phyloP scores from a whole-genome alignment of 1,140 invertebrate genomes.

The Metaphire vulgaris region DNA sequence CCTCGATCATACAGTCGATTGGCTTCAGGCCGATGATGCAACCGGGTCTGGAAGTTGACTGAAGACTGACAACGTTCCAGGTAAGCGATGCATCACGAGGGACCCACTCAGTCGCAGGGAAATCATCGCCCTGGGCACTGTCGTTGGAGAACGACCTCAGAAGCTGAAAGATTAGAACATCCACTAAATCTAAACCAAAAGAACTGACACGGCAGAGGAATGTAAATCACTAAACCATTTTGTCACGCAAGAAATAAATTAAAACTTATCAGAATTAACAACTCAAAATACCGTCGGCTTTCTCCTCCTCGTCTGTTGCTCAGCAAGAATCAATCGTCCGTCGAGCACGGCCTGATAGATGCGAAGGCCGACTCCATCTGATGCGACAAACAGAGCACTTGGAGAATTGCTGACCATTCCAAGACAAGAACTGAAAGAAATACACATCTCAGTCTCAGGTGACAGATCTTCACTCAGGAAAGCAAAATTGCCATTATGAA shows the following conservation, averaged over 20 bases:
- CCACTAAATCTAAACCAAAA: no score
- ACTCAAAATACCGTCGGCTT: neutral
- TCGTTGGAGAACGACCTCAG: neutral
- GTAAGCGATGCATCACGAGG: neutral
- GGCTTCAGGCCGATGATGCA: conserved; percentile 93
- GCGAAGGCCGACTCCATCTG: conserved; percentile 82
- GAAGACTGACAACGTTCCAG: conserved; percentile 79
- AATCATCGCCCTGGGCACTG: neutral
- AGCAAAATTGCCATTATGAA: no score
- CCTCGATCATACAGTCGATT: no score
- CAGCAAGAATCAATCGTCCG: conserved; percentile 83
- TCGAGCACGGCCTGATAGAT: conserved; percentile 98
- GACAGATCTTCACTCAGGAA: no score
- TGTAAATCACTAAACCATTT: no score
- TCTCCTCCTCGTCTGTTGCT: conserved; percentile 52
- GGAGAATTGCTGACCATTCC: conserved; percentile 60
- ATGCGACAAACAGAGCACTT: conserved; percentile 96
- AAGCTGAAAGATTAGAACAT: no score
- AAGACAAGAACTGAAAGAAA: neutral
- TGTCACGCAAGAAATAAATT: no score
- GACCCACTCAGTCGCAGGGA: neutral
- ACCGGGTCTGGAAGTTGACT: conserved; percentile 91
- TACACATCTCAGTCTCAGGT: no score
- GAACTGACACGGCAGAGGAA: no score
- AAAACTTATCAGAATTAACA: no score